Evolutionary conservation across 2,113 vertebrate genomes (phyloP).

Genomic region (Galemys pyrenaicus): DNA sequence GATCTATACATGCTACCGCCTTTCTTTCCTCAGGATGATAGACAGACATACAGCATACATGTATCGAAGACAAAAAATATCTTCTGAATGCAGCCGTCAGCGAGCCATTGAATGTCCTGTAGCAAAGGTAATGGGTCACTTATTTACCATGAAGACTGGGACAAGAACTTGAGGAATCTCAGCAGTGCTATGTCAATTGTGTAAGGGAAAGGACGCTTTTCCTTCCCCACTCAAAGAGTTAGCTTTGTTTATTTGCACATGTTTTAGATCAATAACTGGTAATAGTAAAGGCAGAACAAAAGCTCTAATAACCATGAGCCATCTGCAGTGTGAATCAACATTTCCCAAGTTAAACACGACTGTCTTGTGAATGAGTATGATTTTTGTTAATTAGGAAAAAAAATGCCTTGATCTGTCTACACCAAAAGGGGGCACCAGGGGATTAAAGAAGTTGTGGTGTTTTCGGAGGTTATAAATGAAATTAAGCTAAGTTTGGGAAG

Average conservation of each 20-base stretch:
- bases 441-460: slow-evolving; percentile 78
- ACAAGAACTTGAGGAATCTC: slow-evolving; percentile 68
- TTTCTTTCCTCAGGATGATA: slow-evolving; percentile 79
- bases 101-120: slow-evolving; percentile 82
- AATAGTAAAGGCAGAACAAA: slow-evolving; percentile 63
- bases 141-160: slow-evolving; percentile 75
- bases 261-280: slow-evolving; percentile 72
- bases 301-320: slow-evolving; percentile 68
- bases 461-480: slow-evolving; percentile 70
- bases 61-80: slow-evolving; percentile 80
- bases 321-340: slow-evolving; percentile 74
- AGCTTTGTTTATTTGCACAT: slow-evolving; percentile 64
- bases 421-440: slow-evolving; percentile 90
- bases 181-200: slow-evolving; percentile 65
- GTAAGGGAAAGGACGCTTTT: slow-evolving; percentile 59
- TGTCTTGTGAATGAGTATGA: slow-evolving; percentile 78
- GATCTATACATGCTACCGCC: slow-evolving; percentile 68
- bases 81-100: slow-evolving; percentile 81
- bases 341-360: slow-evolving; percentile 81
- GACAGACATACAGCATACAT: slow-evolving; percentile 79
- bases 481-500: slow-evolving; percentile 66
- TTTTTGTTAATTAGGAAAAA: slow-evolving; percentile 63
- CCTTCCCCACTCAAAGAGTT: slow-evolving; percentile 74
- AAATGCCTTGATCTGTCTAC: slow-evolving; percentile 82
- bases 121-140: slow-evolving; percentile 86